Evolutionary conservation across 2,797 vertebrate genomes (phyloP).

Genomic region (Threskiornis aethiopicus): DNA sequence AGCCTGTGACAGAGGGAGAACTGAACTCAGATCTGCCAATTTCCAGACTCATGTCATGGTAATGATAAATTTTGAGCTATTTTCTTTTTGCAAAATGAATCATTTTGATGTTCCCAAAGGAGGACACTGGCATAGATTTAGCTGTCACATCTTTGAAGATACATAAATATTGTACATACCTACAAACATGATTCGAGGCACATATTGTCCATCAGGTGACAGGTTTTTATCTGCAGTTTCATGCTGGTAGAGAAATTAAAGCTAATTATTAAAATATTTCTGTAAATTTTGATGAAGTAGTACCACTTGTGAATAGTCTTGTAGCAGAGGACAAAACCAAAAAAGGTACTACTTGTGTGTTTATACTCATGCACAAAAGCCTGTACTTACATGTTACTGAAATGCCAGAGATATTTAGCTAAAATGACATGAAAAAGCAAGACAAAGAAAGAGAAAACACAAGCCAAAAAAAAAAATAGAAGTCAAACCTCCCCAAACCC

Average conservation of each 20-base stretch:
- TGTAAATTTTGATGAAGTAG: not conserved
- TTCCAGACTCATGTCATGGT: not conserved
- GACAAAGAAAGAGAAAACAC: not conserved
- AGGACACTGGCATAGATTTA: not conserved
- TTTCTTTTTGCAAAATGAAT: not conserved
- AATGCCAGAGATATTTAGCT: not conserved
- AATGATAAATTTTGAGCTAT: not conserved
- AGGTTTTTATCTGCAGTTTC: slow-evolving; percentile 84
- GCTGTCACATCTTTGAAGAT: not conserved
- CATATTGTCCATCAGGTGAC: slow-evolving; percentile 86
- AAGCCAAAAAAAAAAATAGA: not conserved
- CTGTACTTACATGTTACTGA: not conserved
- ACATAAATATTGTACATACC: slow-evolving; percentile 71
- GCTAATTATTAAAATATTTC: not conserved
- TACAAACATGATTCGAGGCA: slow-evolving; percentile 89
- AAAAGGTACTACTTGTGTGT: not conserved
- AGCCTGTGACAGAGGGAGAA: not conserved
- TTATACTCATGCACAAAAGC: not conserved
- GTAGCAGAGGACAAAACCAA: not conserved
- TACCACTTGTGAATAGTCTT: not conserved
- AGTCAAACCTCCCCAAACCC: not conserved
- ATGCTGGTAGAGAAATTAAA: slow-evolving; percentile 72
- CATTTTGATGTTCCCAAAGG: not conserved
- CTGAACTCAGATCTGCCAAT: not conserved
- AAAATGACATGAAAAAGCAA: not conserved